Evolutionary conservation across 2,888 invertebrate genomes (phyloP).

Genomic region (Leucophora obtusa): DNA sequence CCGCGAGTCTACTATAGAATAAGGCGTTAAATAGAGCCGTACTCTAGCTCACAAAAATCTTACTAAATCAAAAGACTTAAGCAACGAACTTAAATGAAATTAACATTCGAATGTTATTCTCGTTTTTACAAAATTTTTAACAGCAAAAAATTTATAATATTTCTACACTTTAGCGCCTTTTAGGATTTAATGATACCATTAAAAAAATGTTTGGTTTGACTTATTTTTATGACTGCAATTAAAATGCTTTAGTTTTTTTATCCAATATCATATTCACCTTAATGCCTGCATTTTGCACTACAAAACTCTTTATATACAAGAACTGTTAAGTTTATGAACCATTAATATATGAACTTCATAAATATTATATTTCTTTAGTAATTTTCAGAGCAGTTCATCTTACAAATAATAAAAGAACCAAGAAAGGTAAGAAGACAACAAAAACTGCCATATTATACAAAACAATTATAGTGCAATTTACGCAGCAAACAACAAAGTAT

Average conservation of each 20-base stretch:
- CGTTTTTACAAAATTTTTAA: neutral
- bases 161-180: conserved; percentile 64
- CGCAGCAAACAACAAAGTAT: conserved; percentile 61
- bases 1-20: too few species aligned
- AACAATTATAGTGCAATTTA: conserved; percentile 67
- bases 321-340: conserved; percentile 58
- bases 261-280: neutral
- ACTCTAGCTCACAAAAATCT: too few species aligned
- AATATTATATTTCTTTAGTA: conserved; percentile 2
- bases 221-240: conserved; percentile 63
- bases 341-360: conserved; percentile 40
- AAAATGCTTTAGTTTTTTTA: conserved; percentile 63
- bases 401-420: neutral
- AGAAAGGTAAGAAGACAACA: conserved; percentile 27
- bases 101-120: neutral
- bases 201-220: conserved; percentile 51
- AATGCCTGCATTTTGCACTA: conserved; percentile 46
- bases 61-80: too few species aligned
- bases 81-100: too few species aligned
- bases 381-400: neutral
- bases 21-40: too few species aligned
- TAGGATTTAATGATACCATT: conserved; percentile 63
- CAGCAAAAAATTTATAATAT: conserved; percentile 19
- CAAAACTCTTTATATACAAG: conserved; percentile 29
- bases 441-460: conserved; percentile 37